Evolutionary conservation across 2,797 vertebrate species (phyloP).

Genomic region (Hypotaenidia philippensis): DNA sequence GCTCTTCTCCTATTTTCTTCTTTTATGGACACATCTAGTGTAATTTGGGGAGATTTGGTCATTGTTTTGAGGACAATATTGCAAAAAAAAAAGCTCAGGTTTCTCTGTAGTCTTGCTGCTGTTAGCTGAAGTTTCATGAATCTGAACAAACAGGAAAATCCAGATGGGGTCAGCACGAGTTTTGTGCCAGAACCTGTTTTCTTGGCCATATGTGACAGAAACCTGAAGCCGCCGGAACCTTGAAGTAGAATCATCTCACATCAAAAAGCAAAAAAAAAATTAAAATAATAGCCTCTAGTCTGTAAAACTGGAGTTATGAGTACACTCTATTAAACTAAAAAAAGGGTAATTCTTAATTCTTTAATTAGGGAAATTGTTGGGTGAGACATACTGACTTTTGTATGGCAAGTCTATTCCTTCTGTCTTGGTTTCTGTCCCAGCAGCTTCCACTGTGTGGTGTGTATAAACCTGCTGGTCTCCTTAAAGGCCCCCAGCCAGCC

Average conservation of each 20-base stretch:
- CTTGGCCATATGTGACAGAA: background rate
- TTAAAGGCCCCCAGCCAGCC: background rate
- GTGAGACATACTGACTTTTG: background rate
- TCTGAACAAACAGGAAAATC: constrained; percentile 40
- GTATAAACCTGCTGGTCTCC: background rate
- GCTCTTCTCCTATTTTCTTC: background rate
- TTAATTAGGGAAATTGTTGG: background rate
- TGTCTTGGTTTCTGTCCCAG: background rate
- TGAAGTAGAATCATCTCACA: background rate
- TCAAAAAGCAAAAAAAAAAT: background rate
- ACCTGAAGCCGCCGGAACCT: background rate
- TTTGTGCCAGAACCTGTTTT: background rate
- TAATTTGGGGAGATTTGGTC: background rate
- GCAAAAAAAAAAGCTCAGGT: background rate
- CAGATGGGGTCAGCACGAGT: background rate
- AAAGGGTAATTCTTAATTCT: background rate
- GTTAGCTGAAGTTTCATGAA: background rate
- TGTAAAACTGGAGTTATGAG: background rate
- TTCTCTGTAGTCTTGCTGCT: background rate
- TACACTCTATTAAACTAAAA: background rate
- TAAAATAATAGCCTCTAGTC: background rate
- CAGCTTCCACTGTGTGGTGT: background rate
- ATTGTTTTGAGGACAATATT: background rate
- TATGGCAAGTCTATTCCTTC: background rate
- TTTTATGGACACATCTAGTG: no score